Base-by-base conservation (phyloP, 2,113 vertebrate species). In the Anser cygnoides region DNA sequence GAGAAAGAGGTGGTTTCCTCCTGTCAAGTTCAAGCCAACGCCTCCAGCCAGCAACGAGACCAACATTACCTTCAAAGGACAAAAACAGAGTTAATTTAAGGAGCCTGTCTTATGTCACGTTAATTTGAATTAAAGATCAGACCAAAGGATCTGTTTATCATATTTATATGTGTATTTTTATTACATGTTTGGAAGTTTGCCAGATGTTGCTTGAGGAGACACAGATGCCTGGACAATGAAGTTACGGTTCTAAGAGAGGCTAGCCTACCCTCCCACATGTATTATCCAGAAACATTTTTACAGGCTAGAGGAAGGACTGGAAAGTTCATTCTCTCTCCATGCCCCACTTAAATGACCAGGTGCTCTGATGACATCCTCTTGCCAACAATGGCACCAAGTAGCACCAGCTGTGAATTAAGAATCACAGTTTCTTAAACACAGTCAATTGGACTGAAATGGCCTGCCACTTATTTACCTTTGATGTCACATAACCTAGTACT, bases 1-100 rank as follows among this genome's bases (percentile, higher is more conserved):
- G 50, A 99, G 98, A 94, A 99, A 99, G 54, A 99, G 99, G 87
- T 99, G 99, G 96, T 99, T 99, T 73, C 99, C 99, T 89, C 99
- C 99, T 43, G 97, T 98, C 63, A 99, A 97, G 94, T 99, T 99
- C 74, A 99, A 97, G 23, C 99, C 99, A 37, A 99, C 96, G 0
- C 99, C 99, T 95, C 99, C 99, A 91, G 99, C 99, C 96, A 99
- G 98, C 41, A 99, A 98, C 0, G 99, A 99, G 80, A 99, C 97
- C 66, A 99, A 97, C 98, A 99, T 99, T n/a, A 99, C 98, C 99
- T 99, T 93, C 67, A 78, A 94, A 88, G 63, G 82, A 17, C 61
- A 87, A 95, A 90, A 90, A 90, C 15, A 91, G 4, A 78, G 37
- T 81, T 31, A 18, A 39, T 9, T 71, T 44, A 71, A 43, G 20